These are phyloP conservation scores for Leptopilina boulardi DNA, from an alignment of 1,140 invertebrate genomes.

Conservation along the genomic window DNA sequence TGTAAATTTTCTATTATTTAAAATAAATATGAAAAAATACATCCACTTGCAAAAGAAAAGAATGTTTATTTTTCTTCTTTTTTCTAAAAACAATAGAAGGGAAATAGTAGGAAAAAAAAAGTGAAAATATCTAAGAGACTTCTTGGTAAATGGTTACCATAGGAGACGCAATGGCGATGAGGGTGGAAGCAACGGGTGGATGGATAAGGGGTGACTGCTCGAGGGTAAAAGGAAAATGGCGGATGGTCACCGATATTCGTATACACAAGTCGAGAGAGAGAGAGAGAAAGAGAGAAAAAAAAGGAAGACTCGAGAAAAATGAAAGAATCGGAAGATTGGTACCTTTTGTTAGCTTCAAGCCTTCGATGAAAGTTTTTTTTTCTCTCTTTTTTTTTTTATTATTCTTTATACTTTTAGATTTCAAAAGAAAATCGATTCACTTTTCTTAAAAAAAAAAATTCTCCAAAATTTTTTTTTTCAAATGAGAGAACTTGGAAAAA, in stretches of 20 bases:
- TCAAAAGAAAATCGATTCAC: conserved; percentile 9
- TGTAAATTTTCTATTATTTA: too few species aligned
- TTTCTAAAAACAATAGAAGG: not conserved
- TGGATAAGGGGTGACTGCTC: conserved; percentile 29
- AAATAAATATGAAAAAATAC: not conserved
- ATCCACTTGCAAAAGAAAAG: not conserved
- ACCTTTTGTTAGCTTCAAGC: conserved; percentile 24
- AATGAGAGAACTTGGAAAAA: not conserved
- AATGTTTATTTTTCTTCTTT: not conserved
- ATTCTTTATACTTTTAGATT: not conserved
- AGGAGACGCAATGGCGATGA: conserved; percentile 29
- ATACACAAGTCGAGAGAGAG: conserved; percentile 25
- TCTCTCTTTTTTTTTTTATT: not conserved
- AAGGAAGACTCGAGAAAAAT: conserved; percentile 18
- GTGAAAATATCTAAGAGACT: conserved; percentile 5
- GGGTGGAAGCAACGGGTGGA: conserved; percentile 22
- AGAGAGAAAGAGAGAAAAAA: too few species aligned
- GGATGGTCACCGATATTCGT: conserved; percentile 31
- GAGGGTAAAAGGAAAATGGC: conserved; percentile 29
- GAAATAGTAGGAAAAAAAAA: not conserved
- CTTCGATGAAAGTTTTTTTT: conserved; percentile 7
- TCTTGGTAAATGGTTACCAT: conserved; percentile 31
- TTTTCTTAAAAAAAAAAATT: not conserved
- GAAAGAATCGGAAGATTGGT: conserved; percentile 31
- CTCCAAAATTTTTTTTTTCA: not conserved